Conservation (phyloP, 1,140 invertebrate genomes). For the Leptinotarsa lineolata region DNA sequence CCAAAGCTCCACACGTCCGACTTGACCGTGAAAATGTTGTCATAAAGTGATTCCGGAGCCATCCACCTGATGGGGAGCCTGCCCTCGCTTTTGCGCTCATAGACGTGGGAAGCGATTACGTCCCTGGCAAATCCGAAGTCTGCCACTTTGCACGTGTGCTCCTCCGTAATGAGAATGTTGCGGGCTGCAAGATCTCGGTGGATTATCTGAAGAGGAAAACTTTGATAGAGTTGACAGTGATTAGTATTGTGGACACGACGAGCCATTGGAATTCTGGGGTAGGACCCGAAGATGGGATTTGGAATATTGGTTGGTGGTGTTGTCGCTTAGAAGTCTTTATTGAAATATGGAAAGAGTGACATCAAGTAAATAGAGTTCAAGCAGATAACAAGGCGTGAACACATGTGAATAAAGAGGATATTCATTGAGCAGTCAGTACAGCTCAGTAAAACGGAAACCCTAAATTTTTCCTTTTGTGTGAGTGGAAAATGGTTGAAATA, state of each 20-base stretch:
- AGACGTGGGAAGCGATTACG: slow-evolving; percentile 78
- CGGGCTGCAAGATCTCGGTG: slow-evolving; percentile 90
- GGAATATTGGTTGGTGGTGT: background rate
- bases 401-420: too few relatives aligned
- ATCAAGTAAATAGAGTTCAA: too few relatives aligned
- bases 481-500: too few relatives aligned
- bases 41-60: slow-evolving; percentile 90
- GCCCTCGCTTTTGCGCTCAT: slow-evolving; percentile 90
- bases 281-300: background rate
- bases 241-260: background rate
- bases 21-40: slow-evolving; percentile 89
- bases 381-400: too few relatives aligned
- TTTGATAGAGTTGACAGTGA: background rate
- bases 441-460: too few relatives aligned
- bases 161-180: slow-evolving; percentile 86
- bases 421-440: too few relatives aligned
- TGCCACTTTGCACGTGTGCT: slow-evolving; percentile 88
- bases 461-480: too few relatives aligned
- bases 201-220: slow-evolving; percentile 71
- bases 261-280: background rate
- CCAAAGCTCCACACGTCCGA: slow-evolving; percentile 95
- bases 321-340: background rate
- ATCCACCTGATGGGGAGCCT: slow-evolving; percentile 81
- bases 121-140: slow-evolving; percentile 93
- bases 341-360: too few relatives aligned